These are phyloP conservation scores for Crotalus tigris DNA, from an alignment of 2,113 vertebrate species.

Conservation along the genomic window DNA sequence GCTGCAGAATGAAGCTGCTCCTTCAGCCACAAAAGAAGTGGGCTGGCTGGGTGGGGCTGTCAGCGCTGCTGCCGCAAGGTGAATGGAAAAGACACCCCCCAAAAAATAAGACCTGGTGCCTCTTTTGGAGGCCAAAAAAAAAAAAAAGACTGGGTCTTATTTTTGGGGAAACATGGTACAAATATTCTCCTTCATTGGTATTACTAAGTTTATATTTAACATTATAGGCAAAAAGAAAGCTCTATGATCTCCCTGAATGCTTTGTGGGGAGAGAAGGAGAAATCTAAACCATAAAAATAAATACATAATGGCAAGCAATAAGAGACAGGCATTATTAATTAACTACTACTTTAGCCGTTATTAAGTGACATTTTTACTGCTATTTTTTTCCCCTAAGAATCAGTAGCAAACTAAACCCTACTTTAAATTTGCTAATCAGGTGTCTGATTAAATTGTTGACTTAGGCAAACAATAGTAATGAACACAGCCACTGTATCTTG, in stretches of 20 bases:
- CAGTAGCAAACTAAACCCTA: slow-evolving; percentile 52
- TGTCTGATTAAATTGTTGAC: slow-evolving; percentile 67
- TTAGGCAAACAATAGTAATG: slow-evolving; percentile 64
- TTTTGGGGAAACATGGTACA: too few species aligned
- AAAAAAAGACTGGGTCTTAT: too few species aligned
- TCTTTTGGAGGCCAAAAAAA: too few species aligned
- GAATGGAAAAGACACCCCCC: too few species aligned
- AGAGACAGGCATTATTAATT: neutral
- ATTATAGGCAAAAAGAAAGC: neutral
- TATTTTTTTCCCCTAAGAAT: slow-evolving; percentile 40
- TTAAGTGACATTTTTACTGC: neutral
- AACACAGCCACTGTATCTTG: slow-evolving; percentile 58
- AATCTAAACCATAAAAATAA: neutral
- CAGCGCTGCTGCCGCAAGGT: too few species aligned
- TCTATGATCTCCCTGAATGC: neutral
- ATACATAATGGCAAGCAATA: neutral
- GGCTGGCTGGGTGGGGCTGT: too few species aligned
- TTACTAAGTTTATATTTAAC: neutral
- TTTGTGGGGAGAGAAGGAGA: neutral
- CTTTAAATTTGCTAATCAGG: slow-evolving; percentile 66
- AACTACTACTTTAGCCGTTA: neutral
- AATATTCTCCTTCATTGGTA: too few species aligned
- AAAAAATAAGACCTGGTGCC: too few species aligned
- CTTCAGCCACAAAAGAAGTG: too few species aligned
- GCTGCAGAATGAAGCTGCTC: too few species aligned